These are phyloP conservation scores for Cryptotermes secundus DNA, from an alignment of 1,140 invertebrate genomes.

Conservation along the genomic window DNA sequence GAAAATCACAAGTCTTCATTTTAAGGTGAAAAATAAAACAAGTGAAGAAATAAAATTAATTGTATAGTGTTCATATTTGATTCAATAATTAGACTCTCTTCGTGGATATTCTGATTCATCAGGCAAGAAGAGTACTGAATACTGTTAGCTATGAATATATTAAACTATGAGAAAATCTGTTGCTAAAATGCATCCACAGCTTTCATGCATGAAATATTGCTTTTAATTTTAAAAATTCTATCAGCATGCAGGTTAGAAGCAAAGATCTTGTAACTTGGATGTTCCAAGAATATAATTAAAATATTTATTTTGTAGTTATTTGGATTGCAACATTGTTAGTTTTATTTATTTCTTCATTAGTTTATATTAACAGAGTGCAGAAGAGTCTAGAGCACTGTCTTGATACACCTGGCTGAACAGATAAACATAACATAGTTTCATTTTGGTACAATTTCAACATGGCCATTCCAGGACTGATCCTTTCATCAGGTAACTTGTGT, in stretches of 20 bases:
- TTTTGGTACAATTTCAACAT: constrained; percentile 4
- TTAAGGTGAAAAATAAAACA: background rate
- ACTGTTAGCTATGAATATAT: background rate
- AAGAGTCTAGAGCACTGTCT: background rate
- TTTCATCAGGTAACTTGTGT: constrained; percentile 21
- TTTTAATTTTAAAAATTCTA: background rate
- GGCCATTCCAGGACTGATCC: constrained; percentile 23
- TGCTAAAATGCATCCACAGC: background rate
- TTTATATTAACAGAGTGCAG: constrained; percentile 4
- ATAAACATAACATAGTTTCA: background rate
- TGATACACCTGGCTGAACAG: background rate
- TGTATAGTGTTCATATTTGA: background rate
- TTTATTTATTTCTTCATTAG: background rate
- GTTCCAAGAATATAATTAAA: background rate
- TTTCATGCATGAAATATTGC: background rate
- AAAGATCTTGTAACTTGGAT: background rate
- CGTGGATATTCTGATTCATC: background rate
- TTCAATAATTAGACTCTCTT: background rate
- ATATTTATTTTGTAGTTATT: background rate
- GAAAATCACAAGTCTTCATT: background rate
- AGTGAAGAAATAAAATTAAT: background rate
- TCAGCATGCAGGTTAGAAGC: background rate
- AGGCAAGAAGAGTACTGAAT: background rate
- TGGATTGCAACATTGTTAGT: background rate
- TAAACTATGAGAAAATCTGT: background rate